phyloP scores from a whole-genome alignment of 2,797 vertebrate genomes.

The Pangasius macronema region DNA sequence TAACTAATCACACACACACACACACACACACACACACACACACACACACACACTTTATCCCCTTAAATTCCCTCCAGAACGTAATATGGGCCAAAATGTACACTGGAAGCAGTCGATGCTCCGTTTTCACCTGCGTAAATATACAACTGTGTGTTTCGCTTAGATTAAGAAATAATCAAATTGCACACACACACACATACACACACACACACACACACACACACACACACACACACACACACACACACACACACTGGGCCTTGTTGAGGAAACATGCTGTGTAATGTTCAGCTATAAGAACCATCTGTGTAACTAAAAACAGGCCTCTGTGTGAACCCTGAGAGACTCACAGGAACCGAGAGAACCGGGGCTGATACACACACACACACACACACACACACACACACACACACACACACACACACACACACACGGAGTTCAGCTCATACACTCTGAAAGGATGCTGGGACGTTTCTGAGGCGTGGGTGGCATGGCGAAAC shows the following conservation, averaged over 20 bases:
- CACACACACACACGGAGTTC: too few species aligned
- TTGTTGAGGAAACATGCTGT: constrained; percentile 73
- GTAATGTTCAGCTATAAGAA: constrained; percentile 77
- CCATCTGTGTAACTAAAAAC: constrained; percentile 74
- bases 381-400: constrained; percentile 10
- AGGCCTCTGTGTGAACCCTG: constrained; percentile 49
- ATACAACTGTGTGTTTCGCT: constrained; percentile 70
- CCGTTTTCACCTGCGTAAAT: constrained; percentile 65
- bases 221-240: constrained; percentile 11
- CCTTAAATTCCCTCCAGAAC: constrained; percentile 53
- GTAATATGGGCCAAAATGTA: constrained; percentile 53
- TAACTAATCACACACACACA: not conserved
- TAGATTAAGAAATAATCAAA: constrained; percentile 76
- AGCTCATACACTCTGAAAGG: not conserved
- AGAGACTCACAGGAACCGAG: constrained; percentile 24
- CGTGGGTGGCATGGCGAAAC: not conserved
- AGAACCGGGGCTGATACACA: not conserved
- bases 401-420: not conserved
- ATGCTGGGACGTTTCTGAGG: not conserved
- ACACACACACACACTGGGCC: not conserved
- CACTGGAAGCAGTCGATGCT: constrained; percentile 52
- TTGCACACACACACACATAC: constrained; percentile 29
- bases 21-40: not conserved
- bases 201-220: constrained; percentile 15
- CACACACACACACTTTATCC: constrained; percentile 29